A percentile compares a stretch with the other conserved stretches of the same genome.
Conservation (phyloP, 1,140 invertebrate species). For the Drosophila neocordata region DNA sequence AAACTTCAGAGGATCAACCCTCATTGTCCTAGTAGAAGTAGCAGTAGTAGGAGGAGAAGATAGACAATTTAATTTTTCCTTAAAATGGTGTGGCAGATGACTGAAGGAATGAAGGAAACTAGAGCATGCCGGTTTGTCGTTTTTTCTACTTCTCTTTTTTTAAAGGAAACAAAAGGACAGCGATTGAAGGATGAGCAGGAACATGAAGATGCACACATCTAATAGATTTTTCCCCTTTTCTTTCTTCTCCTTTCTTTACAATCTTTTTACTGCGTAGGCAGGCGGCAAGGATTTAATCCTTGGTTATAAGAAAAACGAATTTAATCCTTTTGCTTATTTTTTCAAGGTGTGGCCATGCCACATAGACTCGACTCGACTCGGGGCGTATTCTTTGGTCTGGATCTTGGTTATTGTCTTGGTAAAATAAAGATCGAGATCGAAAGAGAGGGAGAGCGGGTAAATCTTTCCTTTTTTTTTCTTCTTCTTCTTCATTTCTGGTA, state of each 20-base stretch:
- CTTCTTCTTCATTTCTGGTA: slow-evolving; percentile 38
- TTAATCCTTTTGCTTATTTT: slow-evolving; percentile 80
- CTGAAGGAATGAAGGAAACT: slow-evolving; percentile 53
- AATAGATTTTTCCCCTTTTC: slow-evolving; percentile 24
- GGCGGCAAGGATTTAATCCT: slow-evolving; percentile 53
- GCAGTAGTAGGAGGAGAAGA: slow-evolving; percentile 66
- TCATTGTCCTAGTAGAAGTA: slow-evolving; percentile 65
- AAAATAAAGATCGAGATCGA: no score
- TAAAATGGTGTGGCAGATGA: slow-evolving; percentile 64
- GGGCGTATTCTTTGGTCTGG: slow-evolving; percentile 52
- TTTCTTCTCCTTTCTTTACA: slow-evolving; percentile 1
- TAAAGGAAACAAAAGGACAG: slow-evolving; percentile 5
- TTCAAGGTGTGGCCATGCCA: slow-evolving; percentile 76
- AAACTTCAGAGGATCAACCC: slow-evolving; percentile 31
- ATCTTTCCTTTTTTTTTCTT: background rate
- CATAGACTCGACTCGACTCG: slow-evolving; percentile 32
- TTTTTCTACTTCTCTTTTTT: slow-evolving; percentile 18
- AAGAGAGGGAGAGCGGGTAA: slow-evolving; percentile 12
- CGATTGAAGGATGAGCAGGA: slow-evolving; percentile 33
- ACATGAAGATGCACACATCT: slow-evolving; percentile 51
- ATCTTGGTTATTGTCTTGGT: slow-evolving; percentile 61
- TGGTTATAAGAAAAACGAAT: slow-evolving; percentile 42
- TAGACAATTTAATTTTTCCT: slow-evolving; percentile 76
- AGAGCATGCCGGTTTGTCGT: slow-evolving; percentile 46
- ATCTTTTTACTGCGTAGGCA: slow-evolving; percentile 53